Evolutionary conservation across 2,888 invertebrate species (phyloP).

Genomic region (Himalopsyche tibetana): DNA sequence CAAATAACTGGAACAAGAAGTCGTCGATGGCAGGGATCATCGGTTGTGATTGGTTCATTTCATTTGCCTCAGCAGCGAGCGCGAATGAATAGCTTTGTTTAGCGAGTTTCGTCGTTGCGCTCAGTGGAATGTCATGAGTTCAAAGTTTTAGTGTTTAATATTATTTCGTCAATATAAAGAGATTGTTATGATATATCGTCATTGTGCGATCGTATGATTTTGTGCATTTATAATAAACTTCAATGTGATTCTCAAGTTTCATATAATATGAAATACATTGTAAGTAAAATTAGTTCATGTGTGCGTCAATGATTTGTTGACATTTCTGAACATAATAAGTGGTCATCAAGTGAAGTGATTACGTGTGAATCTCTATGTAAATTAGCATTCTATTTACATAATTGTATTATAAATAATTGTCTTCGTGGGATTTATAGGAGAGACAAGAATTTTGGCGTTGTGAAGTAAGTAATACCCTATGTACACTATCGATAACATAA

Average conservation of each 20-base stretch:
- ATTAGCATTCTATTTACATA: conserved; percentile 23
- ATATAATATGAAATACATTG: conserved; percentile 11
- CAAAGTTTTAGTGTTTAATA: background rate
- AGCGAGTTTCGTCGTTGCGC: conserved; percentile 1
- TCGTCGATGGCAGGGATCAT: conserved; percentile 1
- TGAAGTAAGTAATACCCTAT: conserved; percentile 23
- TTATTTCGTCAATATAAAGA: background rate
- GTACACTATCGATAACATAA: background rate
- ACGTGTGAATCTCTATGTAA: conserved; percentile 40
- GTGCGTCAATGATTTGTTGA: conserved; percentile 36
- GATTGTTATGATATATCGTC: too few relatives aligned
- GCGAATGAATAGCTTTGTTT: background rate
- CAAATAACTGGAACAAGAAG: conserved; percentile 41
- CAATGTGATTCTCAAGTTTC: background rate
- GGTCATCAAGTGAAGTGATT: conserved; percentile 29
- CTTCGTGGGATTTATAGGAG: background rate
- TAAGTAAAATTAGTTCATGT: background rate
- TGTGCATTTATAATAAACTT: too few relatives aligned
- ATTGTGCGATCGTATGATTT: too few relatives aligned
- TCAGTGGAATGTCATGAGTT: conserved; percentile 16
- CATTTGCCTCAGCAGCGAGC: background rate
- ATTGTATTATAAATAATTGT: background rate
- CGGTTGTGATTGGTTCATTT: conserved; percentile 34
- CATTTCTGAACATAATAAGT: conserved; percentile 25
- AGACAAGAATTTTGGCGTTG: background rate